These are phyloP conservation scores for Panthera uncia DNA, from an alignment of 2,113 vertebrate species.

Conservation along the genomic window DNA sequence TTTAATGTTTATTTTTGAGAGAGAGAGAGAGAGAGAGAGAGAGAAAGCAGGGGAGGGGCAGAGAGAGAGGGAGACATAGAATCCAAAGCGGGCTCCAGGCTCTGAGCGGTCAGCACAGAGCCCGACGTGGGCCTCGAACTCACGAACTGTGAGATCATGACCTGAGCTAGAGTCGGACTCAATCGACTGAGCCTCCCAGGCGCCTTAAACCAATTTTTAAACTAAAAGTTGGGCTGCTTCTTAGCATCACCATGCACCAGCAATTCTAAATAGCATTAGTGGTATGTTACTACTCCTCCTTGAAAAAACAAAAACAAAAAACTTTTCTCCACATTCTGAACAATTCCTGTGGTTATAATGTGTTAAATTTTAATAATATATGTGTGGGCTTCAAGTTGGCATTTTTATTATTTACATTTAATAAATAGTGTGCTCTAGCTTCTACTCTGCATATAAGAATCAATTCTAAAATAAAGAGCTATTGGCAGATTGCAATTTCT, in stretches of 20 bases:
- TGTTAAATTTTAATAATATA: background rate
- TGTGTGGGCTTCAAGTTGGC: background rate
- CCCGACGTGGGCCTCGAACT: no score
- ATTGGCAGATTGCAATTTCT: background rate
- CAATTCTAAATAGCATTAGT: background rate
- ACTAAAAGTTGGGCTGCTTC: background rate
- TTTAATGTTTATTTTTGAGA: no score
- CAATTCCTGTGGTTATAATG: background rate
- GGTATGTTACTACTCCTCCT: background rate
- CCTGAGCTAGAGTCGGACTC: no score
- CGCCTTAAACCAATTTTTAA: background rate
- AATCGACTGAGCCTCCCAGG: no score
- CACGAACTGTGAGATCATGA: no score
- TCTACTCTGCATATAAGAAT: background rate
- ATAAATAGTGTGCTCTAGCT: background rate
- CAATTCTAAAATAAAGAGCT: background rate
- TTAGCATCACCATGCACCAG: background rate
- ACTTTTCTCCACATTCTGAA: background rate
- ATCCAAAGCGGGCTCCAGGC: no score
- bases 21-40: no score
- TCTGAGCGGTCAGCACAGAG: no score
- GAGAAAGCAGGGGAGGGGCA: no score
- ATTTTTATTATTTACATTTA: background rate
- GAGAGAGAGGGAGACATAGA: no score
- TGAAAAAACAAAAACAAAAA: background rate